Conservation (phyloP, 2,113 vertebrate genomes). For the Henicopernis longicauda region DNA sequence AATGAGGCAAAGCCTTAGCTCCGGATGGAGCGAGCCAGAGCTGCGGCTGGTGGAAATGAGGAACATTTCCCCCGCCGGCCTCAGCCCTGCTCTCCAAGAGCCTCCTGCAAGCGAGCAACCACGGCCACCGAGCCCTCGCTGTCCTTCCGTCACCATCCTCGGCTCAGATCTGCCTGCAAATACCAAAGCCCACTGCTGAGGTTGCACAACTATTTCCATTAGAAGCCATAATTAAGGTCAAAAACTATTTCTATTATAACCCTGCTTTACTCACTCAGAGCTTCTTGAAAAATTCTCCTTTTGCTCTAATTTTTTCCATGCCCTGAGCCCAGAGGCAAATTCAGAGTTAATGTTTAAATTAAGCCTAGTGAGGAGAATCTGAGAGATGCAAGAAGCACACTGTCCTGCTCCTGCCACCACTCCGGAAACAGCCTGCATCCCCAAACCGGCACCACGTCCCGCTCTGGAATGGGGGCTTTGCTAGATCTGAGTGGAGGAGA, state of each 20-base stretch:
- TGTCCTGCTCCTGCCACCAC: neutral
- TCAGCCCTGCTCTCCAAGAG: neutral
- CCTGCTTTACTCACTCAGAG: neutral
- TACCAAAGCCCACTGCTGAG: slow-evolving; percentile 27
- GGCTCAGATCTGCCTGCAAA: neutral
- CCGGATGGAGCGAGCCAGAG: neutral
- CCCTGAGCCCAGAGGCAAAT: neutral
- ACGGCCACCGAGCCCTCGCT: neutral
- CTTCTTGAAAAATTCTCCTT: slow-evolving; percentile 19
- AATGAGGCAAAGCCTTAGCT: neutral
- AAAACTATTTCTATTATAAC: slow-evolving; percentile 47
- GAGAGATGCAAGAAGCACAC: neutral
- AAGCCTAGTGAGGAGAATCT: neutral
- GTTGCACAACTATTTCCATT: slow-evolving; percentile 40
- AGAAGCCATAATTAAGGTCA: slow-evolving; percentile 65
- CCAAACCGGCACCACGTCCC: neutral
- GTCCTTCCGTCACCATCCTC: neutral
- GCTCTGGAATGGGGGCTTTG: neutral
- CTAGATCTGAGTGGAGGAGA: neutral
- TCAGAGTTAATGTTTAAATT: slow-evolving; percentile 51
- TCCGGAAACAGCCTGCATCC: neutral
- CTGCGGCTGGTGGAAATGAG: neutral
- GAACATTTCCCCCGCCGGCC: neutral
- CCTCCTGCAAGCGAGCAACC: neutral
- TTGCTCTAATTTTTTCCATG: slow-evolving; percentile 41